Conservation (phyloP, 2,888 invertebrate genomes). For the Tetragonula carbonaria region DNA sequence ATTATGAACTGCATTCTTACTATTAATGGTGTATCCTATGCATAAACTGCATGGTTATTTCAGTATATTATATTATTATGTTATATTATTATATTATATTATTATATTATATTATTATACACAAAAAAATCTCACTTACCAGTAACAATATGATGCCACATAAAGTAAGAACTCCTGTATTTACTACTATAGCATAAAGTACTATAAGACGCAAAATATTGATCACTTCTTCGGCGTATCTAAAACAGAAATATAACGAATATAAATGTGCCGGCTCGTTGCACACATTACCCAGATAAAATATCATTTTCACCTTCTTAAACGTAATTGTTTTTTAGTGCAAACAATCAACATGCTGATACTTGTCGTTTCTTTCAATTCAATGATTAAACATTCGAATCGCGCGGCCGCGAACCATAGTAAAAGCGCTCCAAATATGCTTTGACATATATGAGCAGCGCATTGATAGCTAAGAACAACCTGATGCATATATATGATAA, state of each 20-base stretch:
- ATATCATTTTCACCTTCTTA: neutral
- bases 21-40: constrained; percentile 65
- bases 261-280: no score
- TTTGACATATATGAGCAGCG: neutral
- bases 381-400: neutral
- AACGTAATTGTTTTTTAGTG: neutral
- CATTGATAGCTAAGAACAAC: neutral
- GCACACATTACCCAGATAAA: no score
- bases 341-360: neutral
- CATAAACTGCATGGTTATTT: neutral
- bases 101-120: neutral
- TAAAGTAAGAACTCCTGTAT: neutral
- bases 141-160: neutral
- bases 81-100: neutral
- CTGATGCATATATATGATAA: neutral
- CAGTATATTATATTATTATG: neutral
- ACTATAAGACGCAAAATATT: neutral
- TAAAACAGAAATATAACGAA: neutral
- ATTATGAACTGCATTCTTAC: constrained; percentile 65
- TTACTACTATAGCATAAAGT: neutral
- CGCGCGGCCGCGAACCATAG: neutral
- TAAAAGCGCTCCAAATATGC: neutral
- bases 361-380: neutral
- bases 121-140: neutral
- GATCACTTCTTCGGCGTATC: neutral